Conservation (phyloP, 2,888 invertebrate species). For the Drosophila trichaetosa region DNA sequence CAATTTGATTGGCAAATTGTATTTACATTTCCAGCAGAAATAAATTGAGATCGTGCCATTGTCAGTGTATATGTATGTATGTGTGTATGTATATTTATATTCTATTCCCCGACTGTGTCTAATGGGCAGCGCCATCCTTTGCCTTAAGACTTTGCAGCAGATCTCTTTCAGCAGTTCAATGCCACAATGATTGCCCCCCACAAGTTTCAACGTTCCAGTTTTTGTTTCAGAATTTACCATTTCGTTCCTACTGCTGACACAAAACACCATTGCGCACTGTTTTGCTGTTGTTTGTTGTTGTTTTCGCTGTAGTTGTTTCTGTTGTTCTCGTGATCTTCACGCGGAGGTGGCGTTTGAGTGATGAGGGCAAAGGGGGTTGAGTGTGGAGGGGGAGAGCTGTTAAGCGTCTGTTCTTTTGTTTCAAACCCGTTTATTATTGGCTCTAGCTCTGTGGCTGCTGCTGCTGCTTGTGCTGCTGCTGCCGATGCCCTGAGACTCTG, state of each 20-base stretch:
- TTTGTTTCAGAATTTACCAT: slow-evolving; percentile 56
- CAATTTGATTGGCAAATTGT: not conserved
- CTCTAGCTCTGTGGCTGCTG: slow-evolving; percentile 46
- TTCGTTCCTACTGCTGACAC: slow-evolving; percentile 42
- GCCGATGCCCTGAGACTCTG: slow-evolving; percentile 47
- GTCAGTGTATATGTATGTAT: not conserved
- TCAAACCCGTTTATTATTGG: slow-evolving; percentile 74
- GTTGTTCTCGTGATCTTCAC: slow-evolving; percentile 63
- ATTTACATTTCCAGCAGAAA: slow-evolving; percentile 1
- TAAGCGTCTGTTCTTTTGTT: slow-evolving; percentile 76
- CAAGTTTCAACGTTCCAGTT: slow-evolving; percentile 51
- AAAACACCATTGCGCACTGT: slow-evolving; percentile 34
- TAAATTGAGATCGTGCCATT: slow-evolving; percentile 10
- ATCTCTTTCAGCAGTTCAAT: slow-evolving; percentile 34
- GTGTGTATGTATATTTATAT: not conserved
- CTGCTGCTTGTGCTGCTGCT: slow-evolving; percentile 13
- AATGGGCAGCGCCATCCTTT: slow-evolving; percentile 21
- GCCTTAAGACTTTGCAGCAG: slow-evolving; percentile 8
- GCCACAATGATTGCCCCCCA: slow-evolving; percentile 38
- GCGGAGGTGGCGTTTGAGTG: slow-evolving; percentile 42
- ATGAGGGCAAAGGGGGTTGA: not conserved
- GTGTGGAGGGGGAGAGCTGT: slow-evolving; percentile 7
- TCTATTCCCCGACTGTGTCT: not conserved
- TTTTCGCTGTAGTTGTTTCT: slow-evolving; percentile 12
- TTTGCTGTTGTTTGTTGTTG: slow-evolving; percentile 22